Evolutionary conservation across 1,140 invertebrate species (phyloP).

Genomic region (Panagrolaimus sp.): DNA sequence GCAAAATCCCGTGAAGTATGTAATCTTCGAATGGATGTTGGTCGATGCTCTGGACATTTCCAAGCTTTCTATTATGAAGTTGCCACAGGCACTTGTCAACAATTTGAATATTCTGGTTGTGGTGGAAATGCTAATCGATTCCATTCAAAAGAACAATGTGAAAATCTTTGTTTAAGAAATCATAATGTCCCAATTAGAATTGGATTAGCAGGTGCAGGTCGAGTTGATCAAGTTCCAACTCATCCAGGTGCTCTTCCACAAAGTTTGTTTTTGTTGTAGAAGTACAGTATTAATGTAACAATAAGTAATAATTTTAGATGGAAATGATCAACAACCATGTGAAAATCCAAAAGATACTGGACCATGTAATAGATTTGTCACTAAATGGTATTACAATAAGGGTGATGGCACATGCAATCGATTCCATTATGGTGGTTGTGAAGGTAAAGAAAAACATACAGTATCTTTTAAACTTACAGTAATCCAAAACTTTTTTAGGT

Average conservation of each 20-base stretch:
- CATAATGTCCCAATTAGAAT: slow-evolving; percentile 16
- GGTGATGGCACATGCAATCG: slow-evolving; percentile 77
- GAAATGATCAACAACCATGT: slow-evolving; percentile 29
- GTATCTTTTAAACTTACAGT: slow-evolving; percentile 48
- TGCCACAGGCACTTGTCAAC: slow-evolving; percentile 53
- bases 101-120: slow-evolving; percentile 70
- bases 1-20: slow-evolving; percentile 50
- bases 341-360: slow-evolving; percentile 71
- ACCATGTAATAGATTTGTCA: slow-evolving; percentile 75
- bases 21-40: slow-evolving; percentile 52
- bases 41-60: slow-evolving; percentile 53
- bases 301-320: slow-evolving; percentile 3
- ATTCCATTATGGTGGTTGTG: slow-evolving; percentile 87
- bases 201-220: background rate
- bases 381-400: slow-evolving; percentile 75
- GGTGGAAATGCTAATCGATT: slow-evolving; percentile 81
- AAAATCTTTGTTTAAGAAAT: slow-evolving; percentile 67
- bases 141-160: slow-evolving; percentile 70
- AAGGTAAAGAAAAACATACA: slow-evolving; percentile 61
- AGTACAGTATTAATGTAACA: background rate
- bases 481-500: slow-evolving; percentile 60
- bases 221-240: slow-evolving; percentile 8
- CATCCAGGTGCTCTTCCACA: slow-evolving; percentile 5
- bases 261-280: background rate
- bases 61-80: slow-evolving; percentile 65